A percentile compares a stretch with the other conserved stretches of the same genome.
Conservation (phyloP, 1,140 invertebrate genomes). For the Metopolophium dirhodum region DNA sequence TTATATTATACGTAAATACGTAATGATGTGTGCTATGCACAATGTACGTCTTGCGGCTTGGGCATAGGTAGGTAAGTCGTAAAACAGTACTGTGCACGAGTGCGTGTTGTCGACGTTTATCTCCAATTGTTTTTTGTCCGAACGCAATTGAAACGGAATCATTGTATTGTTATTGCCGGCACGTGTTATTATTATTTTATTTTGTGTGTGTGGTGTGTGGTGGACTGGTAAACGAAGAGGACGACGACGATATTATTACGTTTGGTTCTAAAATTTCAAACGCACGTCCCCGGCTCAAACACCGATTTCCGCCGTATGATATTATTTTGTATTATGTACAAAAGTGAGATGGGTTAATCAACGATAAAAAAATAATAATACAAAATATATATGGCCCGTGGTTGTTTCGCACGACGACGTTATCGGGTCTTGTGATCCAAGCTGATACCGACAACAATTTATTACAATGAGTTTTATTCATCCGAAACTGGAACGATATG, state of each 20-base stretch:
- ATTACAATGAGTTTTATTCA: conserved; percentile 29
- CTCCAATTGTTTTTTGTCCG: conserved; percentile 8
- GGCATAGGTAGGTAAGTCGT: neutral
- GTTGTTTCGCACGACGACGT: conserved; percentile 35
- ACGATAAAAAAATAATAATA: conserved; percentile 14
- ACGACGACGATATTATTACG: neutral
- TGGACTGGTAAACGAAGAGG: neutral
- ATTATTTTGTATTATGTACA: neutral
- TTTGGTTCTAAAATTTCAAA: neutral
- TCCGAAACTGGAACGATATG: conserved; percentile 39
- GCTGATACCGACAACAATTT: neutral
- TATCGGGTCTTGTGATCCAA: neutral
- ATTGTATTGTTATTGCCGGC: neutral
- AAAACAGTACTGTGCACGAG: neutral
- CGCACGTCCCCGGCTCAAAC: neutral
- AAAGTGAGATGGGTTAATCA: neutral
- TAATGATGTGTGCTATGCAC: neutral
- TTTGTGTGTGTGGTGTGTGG: neutral
- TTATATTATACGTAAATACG: neutral
- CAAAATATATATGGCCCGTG: neutral
- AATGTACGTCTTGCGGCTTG: neutral
- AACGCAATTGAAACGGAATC: neutral
- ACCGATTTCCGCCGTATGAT: neutral
- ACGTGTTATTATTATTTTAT: conserved; percentile 8
- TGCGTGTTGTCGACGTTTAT: neutral